Percentiles rank a stretch among this genome's conserved stretches.
Conservation (phyloP, 2,888 invertebrate species). For the Bursaphelenchus okinawaensis region DNA sequence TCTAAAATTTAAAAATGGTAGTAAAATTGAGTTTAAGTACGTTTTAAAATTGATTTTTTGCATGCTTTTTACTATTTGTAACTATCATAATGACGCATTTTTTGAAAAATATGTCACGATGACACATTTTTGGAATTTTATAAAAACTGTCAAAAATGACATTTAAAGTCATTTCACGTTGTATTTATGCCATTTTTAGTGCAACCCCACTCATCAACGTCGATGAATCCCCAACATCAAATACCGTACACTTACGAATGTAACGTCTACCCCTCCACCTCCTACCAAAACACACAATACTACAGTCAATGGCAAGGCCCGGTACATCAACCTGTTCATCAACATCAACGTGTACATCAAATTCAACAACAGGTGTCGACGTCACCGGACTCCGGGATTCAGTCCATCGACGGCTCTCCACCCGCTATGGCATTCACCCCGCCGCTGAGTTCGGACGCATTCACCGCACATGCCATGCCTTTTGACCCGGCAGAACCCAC, state of each 20-base stretch:
- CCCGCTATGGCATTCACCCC: conserved; percentile 37
- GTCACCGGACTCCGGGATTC: conserved; percentile 55
- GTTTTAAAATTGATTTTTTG: background rate
- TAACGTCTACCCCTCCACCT: background rate
- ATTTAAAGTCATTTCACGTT: background rate
- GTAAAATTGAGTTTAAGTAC: background rate
- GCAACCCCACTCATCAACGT: background rate
- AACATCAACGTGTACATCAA: conserved; percentile 24
- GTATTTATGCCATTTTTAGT: background rate
- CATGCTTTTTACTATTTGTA: background rate
- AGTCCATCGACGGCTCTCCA: conserved; percentile 49
- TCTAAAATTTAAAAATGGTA: background rate
- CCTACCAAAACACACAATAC: background rate
- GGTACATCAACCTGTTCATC: conserved; percentile 13
- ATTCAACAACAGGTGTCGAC: conserved; percentile 10
- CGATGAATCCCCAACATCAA: background rate
- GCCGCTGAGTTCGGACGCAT: conserved; percentile 36
- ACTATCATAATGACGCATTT: background rate
- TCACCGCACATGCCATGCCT: conserved; percentile 25
- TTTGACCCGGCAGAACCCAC: conserved; percentile 8
- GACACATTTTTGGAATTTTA: background rate
- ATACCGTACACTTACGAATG: too few species aligned
- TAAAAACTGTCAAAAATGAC: background rate
- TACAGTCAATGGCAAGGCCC: background rate
- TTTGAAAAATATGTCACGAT: background rate